A percentile compares a stretch with the other conserved stretches of the same genome.
Evolutionary conservation across 2,888 invertebrate genomes (phyloP).

Genomic region (Galeopsomyia nigrocyanea): DNA sequence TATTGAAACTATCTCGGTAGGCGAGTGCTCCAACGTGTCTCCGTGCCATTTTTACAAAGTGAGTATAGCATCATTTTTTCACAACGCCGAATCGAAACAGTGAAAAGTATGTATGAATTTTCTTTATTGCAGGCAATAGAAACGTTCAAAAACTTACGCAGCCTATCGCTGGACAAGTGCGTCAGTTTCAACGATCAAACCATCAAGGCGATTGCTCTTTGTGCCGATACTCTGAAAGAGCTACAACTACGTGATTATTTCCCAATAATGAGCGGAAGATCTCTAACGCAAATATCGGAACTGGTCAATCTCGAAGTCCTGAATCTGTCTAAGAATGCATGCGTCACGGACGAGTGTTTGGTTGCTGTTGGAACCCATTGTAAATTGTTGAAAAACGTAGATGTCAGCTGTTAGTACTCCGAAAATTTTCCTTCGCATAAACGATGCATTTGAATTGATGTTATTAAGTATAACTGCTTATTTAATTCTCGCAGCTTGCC

Average conservation of each 20-base stretch:
- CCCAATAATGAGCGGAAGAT: constrained; percentile 62
- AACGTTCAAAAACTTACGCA: constrained; percentile 53
- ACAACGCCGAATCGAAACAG: too few species aligned
- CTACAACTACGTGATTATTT: constrained; percentile 56
- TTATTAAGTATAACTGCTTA: neutral
- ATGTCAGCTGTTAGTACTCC: constrained; percentile 55
- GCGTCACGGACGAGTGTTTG: constrained; percentile 72
- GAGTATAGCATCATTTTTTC: constrained; percentile 39
- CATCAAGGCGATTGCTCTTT: constrained; percentile 54
- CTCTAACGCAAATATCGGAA: constrained; percentile 65
- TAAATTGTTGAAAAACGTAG: constrained; percentile 54
- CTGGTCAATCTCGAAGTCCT: constrained; percentile 70
- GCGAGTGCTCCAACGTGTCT: constrained; percentile 54
- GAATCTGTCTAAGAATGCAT: constrained; percentile 69
- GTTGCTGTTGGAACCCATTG: constrained; percentile 68
- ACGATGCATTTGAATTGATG: constrained; percentile 11
- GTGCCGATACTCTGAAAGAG: constrained; percentile 53
- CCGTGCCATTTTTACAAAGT: constrained; percentile 55
- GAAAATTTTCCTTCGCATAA: neutral
- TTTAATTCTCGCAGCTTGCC: constrained; percentile 51
- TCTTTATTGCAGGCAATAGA: constrained; percentile 53
- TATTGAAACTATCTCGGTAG: constrained; percentile 59
- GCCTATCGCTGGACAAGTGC: constrained; percentile 56
- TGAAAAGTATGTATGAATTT: neutral
- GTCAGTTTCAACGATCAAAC: constrained; percentile 53